Base-by-base conservation (phyloP, 2,113 vertebrate genomes). In the Cyprinus carpio region DNA sequence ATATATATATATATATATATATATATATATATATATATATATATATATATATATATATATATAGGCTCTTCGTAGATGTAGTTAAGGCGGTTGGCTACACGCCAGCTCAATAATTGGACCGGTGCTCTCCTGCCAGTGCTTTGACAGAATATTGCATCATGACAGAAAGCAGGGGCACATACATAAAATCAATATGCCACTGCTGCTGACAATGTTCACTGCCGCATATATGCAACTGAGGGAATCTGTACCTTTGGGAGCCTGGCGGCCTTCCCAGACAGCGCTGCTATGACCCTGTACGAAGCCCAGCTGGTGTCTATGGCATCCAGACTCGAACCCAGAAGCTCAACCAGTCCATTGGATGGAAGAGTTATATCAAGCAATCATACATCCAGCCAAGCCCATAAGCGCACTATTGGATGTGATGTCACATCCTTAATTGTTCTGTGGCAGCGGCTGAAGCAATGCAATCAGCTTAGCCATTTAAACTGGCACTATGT, bases 361-460 rank as follows among this genome's bases (percentile, higher is more conserved):
- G 82, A 84, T 84, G 37, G 15, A 23, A 15, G 65, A 31, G 40
- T 85, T 72, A 83, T 81, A 84, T 77, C 84, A 87, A 69, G 56
- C 84, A 81, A 71, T 87, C 75, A 64, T 71, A 83, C 82, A 79
- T 67, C 37, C 12, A 78, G 80, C 81, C 85, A 87, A 85, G 71
- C 69, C 71, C 84, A 87, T 90, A 90, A 90, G 81, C 67, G 37
- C 76, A 40, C 60, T 82, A 34, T 72, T 88, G 80, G 60, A 79
- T 83, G 77, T 89, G 87, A 90, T 89, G 90, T 88, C 87, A 89
- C 80, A 82, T 89, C 67, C 88, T 80, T 90, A 90, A 89, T 88
- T 88, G 89, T 87, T 86, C 88, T 88, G 87, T 81, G 84, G 87
- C 84, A 67, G 37, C 13, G 29, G 51, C 86, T 84, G 88, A 85